Conservation (phyloP, 2,888 invertebrate genomes). For the Pycnomerus fuliginosus region DNA sequence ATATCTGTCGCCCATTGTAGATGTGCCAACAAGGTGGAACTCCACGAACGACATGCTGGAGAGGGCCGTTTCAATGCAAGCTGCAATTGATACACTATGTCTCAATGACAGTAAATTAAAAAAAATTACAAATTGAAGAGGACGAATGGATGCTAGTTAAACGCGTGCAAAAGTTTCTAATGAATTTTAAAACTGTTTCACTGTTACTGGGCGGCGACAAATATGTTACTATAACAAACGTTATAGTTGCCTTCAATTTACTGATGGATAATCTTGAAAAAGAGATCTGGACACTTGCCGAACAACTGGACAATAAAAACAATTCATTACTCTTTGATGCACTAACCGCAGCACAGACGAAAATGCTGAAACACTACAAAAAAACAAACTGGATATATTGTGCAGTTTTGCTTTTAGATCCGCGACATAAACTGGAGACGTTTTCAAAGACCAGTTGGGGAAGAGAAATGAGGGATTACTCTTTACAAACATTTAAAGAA, state of each 20-base stretch:
- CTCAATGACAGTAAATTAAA: background rate
- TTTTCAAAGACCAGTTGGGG: conserved; percentile 26
- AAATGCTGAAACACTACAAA: conserved; percentile 20
- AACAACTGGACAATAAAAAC: no score
- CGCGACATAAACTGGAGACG: conserved; percentile 27
- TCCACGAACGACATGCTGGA: conserved; percentile 1
- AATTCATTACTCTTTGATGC: no score
- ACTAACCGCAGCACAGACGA: conserved; percentile 3
- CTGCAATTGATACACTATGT: background rate
- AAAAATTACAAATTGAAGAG: background rate
- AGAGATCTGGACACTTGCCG: no score
- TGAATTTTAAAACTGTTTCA: conserved; percentile 18
- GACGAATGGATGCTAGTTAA: background rate
- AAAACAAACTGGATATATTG: conserved; percentile 29
- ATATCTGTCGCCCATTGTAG: background rate
- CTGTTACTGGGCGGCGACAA: conserved; percentile 4
- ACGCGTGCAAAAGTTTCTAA: conserved; percentile 7
- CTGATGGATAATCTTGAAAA: background rate
- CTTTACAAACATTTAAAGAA: conserved; percentile 1
- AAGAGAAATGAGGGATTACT: conserved; percentile 2
- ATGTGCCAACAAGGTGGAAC: conserved; percentile 5
- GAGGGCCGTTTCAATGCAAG: no score
- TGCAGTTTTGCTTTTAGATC: conserved; percentile 26
- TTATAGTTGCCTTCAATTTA: conserved; percentile 3
- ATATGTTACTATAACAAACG: background rate